These are phyloP conservation scores for Pterostichus niger DNA, from an alignment of 2,888 invertebrate genomes.

Conservation along the genomic window DNA sequence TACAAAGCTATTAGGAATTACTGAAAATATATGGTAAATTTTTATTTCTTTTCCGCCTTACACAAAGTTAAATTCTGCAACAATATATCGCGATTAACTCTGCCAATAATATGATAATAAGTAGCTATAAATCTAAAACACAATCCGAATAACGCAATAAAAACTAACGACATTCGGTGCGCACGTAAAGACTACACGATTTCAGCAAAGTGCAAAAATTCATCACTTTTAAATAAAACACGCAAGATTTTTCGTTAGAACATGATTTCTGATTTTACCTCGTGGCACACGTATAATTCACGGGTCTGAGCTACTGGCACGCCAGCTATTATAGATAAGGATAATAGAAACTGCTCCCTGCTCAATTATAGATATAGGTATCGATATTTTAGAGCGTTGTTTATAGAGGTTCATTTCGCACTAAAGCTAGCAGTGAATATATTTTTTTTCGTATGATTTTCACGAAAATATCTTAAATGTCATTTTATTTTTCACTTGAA, in stretches of 20 bases:
- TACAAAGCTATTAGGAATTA: too few species aligned
- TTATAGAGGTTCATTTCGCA: constrained; percentile 8
- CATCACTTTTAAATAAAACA: constrained; percentile 42
- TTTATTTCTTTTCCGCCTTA: background rate
- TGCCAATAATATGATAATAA: constrained; percentile 44
- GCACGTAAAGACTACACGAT: constrained; percentile 1
- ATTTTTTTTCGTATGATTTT: background rate
- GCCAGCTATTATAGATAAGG: constrained; percentile 64
- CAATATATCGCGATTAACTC: constrained; percentile 22
- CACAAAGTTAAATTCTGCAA: background rate
- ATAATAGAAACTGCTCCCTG: constrained; percentile 63
- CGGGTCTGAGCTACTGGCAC: constrained; percentile 11
- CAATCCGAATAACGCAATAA: constrained; percentile 35
- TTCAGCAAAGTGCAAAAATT: constrained; percentile 39
- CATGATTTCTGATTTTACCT: constrained; percentile 38
- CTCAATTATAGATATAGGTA: constrained; percentile 64
- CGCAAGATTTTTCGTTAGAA: constrained; percentile 12
- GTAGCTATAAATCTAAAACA: constrained; percentile 28
- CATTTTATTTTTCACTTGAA: too few species aligned
- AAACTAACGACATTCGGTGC: constrained; percentile 22
- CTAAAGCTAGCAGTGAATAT: background rate
- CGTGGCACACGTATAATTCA: constrained; percentile 51
- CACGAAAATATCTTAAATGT: too few species aligned
- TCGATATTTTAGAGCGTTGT: constrained; percentile 48
- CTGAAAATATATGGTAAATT: background rate